A percentile compares a stretch with the other conserved stretches of the same genome.
These are phyloP conservation scores for Pomacea canaliculata DNA, from an alignment of 2,888 invertebrate genomes.

Conservation along the genomic window DNA sequence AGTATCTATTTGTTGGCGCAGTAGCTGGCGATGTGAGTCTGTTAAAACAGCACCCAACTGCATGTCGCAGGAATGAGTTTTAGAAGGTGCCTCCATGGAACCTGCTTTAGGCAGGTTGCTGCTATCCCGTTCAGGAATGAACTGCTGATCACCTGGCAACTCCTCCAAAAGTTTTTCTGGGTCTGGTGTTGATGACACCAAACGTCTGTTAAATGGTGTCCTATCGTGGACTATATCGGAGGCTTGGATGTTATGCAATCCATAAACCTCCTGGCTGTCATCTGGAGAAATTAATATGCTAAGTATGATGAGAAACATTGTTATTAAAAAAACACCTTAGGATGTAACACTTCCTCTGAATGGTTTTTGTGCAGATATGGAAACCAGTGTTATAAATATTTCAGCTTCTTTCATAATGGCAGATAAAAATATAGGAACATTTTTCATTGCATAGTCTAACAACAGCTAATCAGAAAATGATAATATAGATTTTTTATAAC, in stretches of 20 bases:
- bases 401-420: too few relatives aligned
- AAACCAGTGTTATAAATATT: too few relatives aligned
- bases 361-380: too few relatives aligned
- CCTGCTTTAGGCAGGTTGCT: background rate
- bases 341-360: too few relatives aligned
- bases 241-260: background rate
- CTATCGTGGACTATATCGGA: constrained; percentile 31
- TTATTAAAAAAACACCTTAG: too few relatives aligned
- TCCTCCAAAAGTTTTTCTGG: constrained; percentile 48
- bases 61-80: background rate
- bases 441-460: too few relatives aligned
- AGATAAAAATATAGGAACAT: too few relatives aligned
- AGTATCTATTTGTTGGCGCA: constrained; percentile 19
- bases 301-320: too few relatives aligned
- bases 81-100: background rate
- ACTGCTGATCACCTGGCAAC: constrained; percentile 15
- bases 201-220: constrained; percentile 54
- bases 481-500: too few relatives aligned
- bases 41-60: background rate
- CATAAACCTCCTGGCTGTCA: background rate
- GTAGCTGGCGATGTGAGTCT: constrained; percentile 9
- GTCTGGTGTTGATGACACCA: constrained; percentile 61
- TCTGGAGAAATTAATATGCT: background rate
- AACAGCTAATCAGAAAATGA: too few relatives aligned
- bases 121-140: constrained; percentile 23